A percentile compares a stretch with the other conserved stretches of the same genome.
These are phyloP conservation scores for Syrmaticus mikado DNA, from an alignment of 2,113 vertebrate species.

Conservation along the genomic window DNA sequence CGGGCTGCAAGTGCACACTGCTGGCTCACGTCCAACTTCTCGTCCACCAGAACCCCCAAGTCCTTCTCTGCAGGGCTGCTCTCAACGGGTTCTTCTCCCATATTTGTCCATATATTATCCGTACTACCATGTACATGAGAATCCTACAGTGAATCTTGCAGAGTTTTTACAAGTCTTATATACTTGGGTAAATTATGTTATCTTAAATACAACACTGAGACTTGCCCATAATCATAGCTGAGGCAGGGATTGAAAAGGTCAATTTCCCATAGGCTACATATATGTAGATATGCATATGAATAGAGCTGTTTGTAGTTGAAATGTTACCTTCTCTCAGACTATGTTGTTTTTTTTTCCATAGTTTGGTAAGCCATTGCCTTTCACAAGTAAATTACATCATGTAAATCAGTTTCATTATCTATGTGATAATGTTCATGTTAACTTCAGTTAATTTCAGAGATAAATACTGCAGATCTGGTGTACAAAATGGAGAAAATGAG, in stretches of 20 bases:
- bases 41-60: too few species aligned
- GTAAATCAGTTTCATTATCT: neutral
- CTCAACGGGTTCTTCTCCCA: too few species aligned
- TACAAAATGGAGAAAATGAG: neutral
- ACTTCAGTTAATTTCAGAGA: neutral
- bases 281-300: neutral
- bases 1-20: too few species aligned
- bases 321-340: neutral
- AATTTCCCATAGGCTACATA: neutral
- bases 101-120: neutral
- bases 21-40: too few species aligned
- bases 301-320: neutral
- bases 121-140: neutral
- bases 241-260: neutral
- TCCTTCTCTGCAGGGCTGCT: too few species aligned
- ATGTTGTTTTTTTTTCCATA: neutral
- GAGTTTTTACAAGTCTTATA: neutral
- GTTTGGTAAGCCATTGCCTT: neutral
- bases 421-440: neutral
- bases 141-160: neutral
- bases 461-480: neutral
- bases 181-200: neutral
- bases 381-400: neutral
- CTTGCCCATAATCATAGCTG: neutral
- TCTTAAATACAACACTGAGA: neutral